Base-by-base conservation (phyloP, 2,888 invertebrate species). In the Dynastes grantii region DNA sequence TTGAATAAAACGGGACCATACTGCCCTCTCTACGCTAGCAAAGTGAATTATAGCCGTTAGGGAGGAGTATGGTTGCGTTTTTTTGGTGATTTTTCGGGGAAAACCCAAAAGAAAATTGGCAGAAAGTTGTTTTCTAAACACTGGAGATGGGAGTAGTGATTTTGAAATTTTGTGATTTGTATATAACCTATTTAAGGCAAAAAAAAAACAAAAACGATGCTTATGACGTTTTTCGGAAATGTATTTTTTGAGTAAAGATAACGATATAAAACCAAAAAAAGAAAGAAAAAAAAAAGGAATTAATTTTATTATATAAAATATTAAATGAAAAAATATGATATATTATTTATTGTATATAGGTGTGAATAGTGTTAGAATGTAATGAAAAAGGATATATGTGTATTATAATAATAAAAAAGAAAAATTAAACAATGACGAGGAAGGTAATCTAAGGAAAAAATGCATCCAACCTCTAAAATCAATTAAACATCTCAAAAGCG, bases 141-240 rank as follows among this genome's bases (percentile, higher is more conserved):
- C 11, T 8, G 5, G 45, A 51, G 40, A 58, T 16, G 11, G 11
- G 45, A 11, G 45, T 45, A 45, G 45, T 45, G 45, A 45, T 11
- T 45, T 45, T 32, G 16, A 37, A 58, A 37, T 40, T 40, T 58
- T 73, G 73, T 73, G 73, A 73, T 73, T 73, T 73, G 73, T 73
- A 73, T 11, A 73, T 73, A 73, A 63, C 22, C 45, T 73, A 73
- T 16, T 73, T 73, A 73, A 73, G 58, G 58, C 58, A 58, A 71
- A 55, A 29, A 55, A 29, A 70, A 40, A 58, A 73, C 13, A 29
- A 65, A 37, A 65, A 27, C n/a, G 63, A 67, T 49, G 76, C 76
- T 76, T 76, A 76, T 76, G 76, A 76, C 53, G 65, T 76, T 76
- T 76, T 65, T 8, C 22, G 45, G 51, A 76, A 27, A 76, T 76